phyloP scores from a whole-genome alignment of 2,888 invertebrate genomes.

The Ochropleura leucogaster region DNA sequence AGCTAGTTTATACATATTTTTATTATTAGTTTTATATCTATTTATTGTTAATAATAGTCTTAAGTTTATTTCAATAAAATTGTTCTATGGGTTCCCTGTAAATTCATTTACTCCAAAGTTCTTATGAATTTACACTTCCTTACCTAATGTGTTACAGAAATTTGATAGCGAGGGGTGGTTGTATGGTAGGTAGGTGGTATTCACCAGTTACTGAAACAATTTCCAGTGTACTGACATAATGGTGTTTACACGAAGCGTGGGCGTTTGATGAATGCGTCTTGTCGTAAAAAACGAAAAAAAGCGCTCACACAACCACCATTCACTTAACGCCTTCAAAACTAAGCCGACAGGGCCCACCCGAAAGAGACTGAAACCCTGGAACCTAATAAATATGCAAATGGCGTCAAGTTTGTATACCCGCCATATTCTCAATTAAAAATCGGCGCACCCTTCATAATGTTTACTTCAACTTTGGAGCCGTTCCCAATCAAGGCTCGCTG shows the following conservation, averaged over 20 bases:
- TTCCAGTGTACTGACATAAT: not conserved
- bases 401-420: slow-evolving; percentile 35
- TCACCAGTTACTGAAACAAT: not conserved
- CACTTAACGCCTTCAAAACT: slow-evolving; percentile 5
- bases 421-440: slow-evolving; percentile 59
- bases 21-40: no score
- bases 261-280: slow-evolving; percentile 8
- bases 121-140: no score
- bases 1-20: not conserved
- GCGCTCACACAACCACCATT: not conserved
- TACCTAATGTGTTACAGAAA: not conserved
- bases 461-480: slow-evolving; percentile 36
- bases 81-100: no score
- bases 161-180: not conserved
- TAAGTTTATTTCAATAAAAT: no score
- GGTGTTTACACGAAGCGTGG: not conserved
- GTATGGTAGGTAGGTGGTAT: not conserved
- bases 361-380: slow-evolving; percentile 23
- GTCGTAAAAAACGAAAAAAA: not conserved
- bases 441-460: slow-evolving; percentile 29
- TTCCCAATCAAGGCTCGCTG: slow-evolving; percentile 21
- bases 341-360: not conserved
- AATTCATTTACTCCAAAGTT: no score
- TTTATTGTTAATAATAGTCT: no score
- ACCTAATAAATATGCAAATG: slow-evolving; percentile 61